A percentile compares a stretch with the other conserved stretches of the same genome.
Evolutionary conservation across 37 sponge, comb jelly and placozoan species (phyloP).

Genomic region (Chondrilla cf. caribensis): DNA sequence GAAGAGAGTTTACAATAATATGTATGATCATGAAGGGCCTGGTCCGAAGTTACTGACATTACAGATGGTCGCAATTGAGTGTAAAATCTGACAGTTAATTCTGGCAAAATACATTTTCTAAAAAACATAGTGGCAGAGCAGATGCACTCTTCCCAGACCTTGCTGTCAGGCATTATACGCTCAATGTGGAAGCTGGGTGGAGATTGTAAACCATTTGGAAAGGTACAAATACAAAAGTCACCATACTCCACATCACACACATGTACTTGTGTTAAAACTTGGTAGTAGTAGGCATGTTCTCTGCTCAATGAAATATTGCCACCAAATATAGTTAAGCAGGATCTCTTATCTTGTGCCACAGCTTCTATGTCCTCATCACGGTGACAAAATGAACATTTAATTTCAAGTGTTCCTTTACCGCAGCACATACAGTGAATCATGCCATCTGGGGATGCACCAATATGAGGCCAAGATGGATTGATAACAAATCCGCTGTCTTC

Average conservation of each 20-base stretch:
- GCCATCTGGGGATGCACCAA: slow-evolving; percentile 25
- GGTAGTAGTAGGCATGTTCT: slow-evolving; percentile 39
- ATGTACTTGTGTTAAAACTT: slow-evolving; percentile 42
- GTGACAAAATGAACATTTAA: slow-evolving; percentile 38
- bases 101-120: slow-evolving; percentile 31
- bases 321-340: neutral
- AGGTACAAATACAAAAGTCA: slow-evolving; percentile 54
- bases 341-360: slow-evolving; percentile 2
- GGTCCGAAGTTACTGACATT: neutral
- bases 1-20: neutral
- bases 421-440: slow-evolving; percentile 3
- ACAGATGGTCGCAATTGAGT: no score
- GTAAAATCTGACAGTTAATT: no score
- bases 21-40: neutral
- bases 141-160: slow-evolving; percentile 26
- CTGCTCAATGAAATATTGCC: neutral
- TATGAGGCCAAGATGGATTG: slow-evolving; percentile 7
- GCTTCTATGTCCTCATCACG: neutral
- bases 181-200: slow-evolving; percentile 28
- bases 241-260: slow-evolving; percentile 39
- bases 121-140: slow-evolving; percentile 18
- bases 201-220: neutral
- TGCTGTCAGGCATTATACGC: slow-evolving; percentile 21
- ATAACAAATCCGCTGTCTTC: slow-evolving; percentile 32
- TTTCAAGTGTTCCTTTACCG: slow-evolving; percentile 20